Evolutionary conservation across 2,113 vertebrate genomes (phyloP), one percentile per base, ranked within the genome.

Genomic region (Brienomyrus brachyistius): DNA sequence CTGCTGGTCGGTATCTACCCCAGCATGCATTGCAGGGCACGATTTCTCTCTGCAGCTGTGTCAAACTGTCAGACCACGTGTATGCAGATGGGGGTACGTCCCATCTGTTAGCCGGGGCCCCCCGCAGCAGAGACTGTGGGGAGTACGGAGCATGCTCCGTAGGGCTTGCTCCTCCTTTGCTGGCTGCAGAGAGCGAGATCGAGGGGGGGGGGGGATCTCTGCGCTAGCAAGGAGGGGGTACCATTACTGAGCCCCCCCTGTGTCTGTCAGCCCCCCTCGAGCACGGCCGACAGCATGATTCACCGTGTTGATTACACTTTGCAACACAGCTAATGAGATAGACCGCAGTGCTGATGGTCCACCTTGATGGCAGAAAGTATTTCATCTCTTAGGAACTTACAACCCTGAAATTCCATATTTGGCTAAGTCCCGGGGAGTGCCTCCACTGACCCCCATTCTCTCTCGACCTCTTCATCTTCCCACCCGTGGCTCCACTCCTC

Each of bases 21-120:
- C 83, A 88, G 47, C 52, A 56, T 89, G 88, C 77, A 77, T 74
- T 83, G 21, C 86, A 91, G 84, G 47, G 51, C 70, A 51, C 35
- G 2, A 19, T 89, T 10, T 52, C 50, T 40, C 6, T 80, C 27
- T 51, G 43, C 4, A 77, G 66, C 47, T 89, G 45, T 93, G 93
- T 92, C 90, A 93, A 93, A 92, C 94, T 95, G 94, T 95, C 95
- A 94, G 93, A 93, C 94, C 94, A 91, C 89, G 95, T 95, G 91
- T 92, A 95, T 93, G 93, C 87, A 92, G 89, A 91, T 89, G 21
- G 51, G 52, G 87, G 92, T 93, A 92, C 86, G 90, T 93, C 89
- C 90, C 87, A 91, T 92, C 92, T 92, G 93, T 92, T 92, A 80
- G 91, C 89, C 87, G 43, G 35, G 19, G 91, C 94, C 92, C 93